Conservation (phyloP, 1,140 invertebrate species). For the Theocolax elegans region DNA sequence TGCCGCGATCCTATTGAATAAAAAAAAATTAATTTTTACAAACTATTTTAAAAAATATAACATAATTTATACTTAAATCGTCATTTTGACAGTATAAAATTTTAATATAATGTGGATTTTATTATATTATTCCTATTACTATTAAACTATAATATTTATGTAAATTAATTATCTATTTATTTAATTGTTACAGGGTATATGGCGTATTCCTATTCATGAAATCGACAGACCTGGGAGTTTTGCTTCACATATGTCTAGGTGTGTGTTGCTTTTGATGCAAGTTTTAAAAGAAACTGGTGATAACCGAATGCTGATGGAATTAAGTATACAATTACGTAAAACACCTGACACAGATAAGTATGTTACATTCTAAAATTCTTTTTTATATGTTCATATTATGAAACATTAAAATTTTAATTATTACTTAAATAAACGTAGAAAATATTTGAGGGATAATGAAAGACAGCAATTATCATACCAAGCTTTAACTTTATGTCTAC, state of each 20-base stretch:
- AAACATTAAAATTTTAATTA: not conserved
- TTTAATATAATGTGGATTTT: no score
- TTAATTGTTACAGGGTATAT: slow-evolving; percentile 77
- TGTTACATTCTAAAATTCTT: slow-evolving; percentile 44
- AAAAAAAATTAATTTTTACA: no score
- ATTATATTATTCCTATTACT: not conserved
- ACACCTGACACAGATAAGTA: slow-evolving; percentile 87
- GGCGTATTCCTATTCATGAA: slow-evolving; percentile 90
- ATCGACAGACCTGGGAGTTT: slow-evolving; percentile 93
- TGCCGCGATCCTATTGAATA: no score
- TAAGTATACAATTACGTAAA: slow-evolving; percentile 81
- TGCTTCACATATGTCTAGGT: slow-evolving; percentile 89
- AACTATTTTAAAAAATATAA: no score
- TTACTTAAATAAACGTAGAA: slow-evolving; percentile 68
- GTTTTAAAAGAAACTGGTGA: slow-evolving; percentile 83
- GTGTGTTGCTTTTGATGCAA: slow-evolving; percentile 83
- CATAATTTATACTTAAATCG: no score
- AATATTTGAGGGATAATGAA: slow-evolving; percentile 85
- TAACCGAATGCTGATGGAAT: slow-evolving; percentile 81
- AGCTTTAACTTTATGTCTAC: slow-evolving; percentile 76
- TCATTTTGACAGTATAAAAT: no score
- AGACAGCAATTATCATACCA: slow-evolving; percentile 80
- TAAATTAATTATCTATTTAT: not conserved
- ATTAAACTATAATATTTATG: not conserved
- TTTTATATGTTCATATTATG: not conserved